Conservation (phyloP, 2,888 invertebrate genomes). For the Vesta saturnalis region DNA sequence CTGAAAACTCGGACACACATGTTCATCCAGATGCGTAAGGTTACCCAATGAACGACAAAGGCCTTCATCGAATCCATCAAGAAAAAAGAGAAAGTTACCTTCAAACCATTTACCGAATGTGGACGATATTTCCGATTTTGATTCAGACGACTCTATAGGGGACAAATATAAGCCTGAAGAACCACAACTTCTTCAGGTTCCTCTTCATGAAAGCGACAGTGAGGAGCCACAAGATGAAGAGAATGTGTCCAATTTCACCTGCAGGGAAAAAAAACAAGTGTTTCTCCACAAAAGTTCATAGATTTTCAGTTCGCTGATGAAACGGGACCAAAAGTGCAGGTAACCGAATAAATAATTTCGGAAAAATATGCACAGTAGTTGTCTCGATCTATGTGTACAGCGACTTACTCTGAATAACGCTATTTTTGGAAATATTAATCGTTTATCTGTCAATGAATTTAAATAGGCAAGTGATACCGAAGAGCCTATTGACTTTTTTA, state of each 20-base stretch:
- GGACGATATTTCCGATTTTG: neutral
- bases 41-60: neutral
- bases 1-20: neutral
- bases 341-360: slow-evolving; percentile 1
- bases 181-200: neutral
- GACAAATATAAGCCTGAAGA: neutral
- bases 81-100: too few relatives aligned
- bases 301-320: slow-evolving; percentile 4
- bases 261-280: neutral
- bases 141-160: neutral
- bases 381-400: too few relatives aligned
- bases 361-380: too few relatives aligned
- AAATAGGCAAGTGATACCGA: too few relatives aligned
- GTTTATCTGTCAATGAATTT: too few relatives aligned
- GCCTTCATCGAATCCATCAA: neutral
- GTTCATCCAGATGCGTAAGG: neutral
- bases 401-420: too few relatives aligned
- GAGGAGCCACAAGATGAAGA: too few relatives aligned
- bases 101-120: too few relatives aligned
- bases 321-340: slow-evolving; percentile 8
- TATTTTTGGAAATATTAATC: too few relatives aligned
- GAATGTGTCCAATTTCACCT: too few relatives aligned
- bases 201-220: too few relatives aligned
- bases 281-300: neutral
- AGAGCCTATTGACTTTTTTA: too few relatives aligned